phyloP scores from a whole-genome alignment of 2,888 invertebrate genomes.

The Sminthurinus aureus region DNA sequence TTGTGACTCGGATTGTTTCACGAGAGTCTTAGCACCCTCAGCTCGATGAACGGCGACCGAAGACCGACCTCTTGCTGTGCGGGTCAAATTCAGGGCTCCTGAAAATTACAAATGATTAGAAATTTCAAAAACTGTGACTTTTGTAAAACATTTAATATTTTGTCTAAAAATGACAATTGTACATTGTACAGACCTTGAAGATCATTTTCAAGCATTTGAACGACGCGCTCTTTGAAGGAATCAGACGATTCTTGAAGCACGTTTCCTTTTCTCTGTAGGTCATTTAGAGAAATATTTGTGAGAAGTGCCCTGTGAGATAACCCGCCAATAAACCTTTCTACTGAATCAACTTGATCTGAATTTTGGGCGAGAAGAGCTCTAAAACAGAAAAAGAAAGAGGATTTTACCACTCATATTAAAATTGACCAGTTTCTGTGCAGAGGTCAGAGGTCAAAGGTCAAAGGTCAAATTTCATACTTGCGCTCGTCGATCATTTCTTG shows the following conservation, averaged over 20 bases:
- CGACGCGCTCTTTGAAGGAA: conserved; percentile 85
- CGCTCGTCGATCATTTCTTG: conserved; percentile 65
- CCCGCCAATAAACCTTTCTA: conserved; percentile 72
- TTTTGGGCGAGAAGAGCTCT: conserved; percentile 65
- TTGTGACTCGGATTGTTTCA: conserved; percentile 70
- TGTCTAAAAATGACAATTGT: too few species aligned
- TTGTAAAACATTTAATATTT: not conserved
- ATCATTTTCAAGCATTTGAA: conserved; percentile 90
- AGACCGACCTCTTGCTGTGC: conserved; percentile 73
- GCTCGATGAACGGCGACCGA: conserved; percentile 66
- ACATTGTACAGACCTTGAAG: conserved; percentile 76
- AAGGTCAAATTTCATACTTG: conserved; percentile 62
- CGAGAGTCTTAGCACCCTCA: conserved; percentile 64
- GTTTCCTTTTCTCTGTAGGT: conserved; percentile 67
- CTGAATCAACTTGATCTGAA: conserved; percentile 70
- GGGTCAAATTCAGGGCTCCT: conserved; percentile 88
- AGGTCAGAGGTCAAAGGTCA: not conserved
- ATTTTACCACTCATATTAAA: not conserved
- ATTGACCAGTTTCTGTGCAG: not conserved
- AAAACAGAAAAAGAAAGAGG: not conserved
- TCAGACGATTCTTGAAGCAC: conserved; percentile 72
- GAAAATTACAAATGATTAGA: conserved; percentile 13
- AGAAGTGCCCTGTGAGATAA: conserved; percentile 78
- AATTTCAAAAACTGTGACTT: not conserved
- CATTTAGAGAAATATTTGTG: conserved; percentile 74